These are phyloP conservation scores for Heterohyrax brucei DNA, from an alignment of 2,797 vertebrate species.

Conservation along the genomic window DNA sequence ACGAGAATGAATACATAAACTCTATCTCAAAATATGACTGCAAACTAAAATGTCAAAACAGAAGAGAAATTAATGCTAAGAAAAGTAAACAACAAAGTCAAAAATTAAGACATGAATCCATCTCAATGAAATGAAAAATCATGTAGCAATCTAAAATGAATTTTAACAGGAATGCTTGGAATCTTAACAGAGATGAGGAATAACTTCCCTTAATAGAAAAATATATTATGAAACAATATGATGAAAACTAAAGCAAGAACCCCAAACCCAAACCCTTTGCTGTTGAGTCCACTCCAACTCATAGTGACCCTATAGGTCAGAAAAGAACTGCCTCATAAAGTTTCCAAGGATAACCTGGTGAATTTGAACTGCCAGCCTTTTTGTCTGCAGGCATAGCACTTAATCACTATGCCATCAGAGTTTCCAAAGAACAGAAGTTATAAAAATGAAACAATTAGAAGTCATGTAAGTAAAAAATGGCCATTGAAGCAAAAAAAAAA, in stretches of 20 bases:
- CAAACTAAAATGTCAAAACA: conserved; percentile 27
- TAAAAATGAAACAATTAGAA: conserved; percentile 17
- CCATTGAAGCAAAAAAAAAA: neutral
- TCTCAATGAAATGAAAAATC: neutral
- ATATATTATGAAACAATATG: neutral
- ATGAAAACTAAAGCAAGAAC: neutral
- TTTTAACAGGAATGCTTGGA: neutral
- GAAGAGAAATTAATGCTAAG: conserved; percentile 18
- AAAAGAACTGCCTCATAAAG: too few relatives aligned
- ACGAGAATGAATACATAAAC: neutral
- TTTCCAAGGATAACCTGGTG: too few relatives aligned
- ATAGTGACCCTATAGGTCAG: too few relatives aligned
- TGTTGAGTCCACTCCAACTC: too few relatives aligned
- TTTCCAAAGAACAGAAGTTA: neutral
- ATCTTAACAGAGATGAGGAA: conserved; percentile 38
- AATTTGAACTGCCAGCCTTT: too few relatives aligned
- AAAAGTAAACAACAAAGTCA: neutral
- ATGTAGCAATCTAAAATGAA: neutral
- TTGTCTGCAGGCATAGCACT: too few relatives aligned
- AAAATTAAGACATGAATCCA: neutral
- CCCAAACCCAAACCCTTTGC: too few relatives aligned
- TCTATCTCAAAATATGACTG: neutral
- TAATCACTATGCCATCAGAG: too few relatives aligned
- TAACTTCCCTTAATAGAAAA: neutral
- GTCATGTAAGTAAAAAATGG: conserved; percentile 8